These are phyloP conservation scores for Pogonophryne albipinna DNA, from an alignment of 2,797 vertebrate genomes.

Conservation along the genomic window DNA sequence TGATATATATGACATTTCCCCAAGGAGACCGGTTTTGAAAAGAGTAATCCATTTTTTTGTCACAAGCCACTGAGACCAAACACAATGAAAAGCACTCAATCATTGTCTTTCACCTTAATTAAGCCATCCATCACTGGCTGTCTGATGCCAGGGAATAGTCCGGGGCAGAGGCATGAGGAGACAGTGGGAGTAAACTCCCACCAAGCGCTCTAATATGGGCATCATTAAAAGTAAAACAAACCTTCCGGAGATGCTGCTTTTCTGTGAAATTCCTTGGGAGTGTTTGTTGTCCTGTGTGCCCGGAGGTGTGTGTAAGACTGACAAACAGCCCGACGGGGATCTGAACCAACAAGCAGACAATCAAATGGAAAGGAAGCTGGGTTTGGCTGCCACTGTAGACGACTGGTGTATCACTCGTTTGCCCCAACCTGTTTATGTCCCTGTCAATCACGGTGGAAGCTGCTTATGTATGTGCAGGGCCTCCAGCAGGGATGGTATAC, in stretches of 20 bases:
- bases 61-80: conserved; percentile 81
- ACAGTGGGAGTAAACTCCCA: conserved; percentile 62
- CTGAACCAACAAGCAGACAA: conserved; percentile 26
- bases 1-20: conserved; percentile 80
- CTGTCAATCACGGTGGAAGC: conserved; percentile 44
- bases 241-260: conserved; percentile 10
- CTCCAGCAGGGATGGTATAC: conserved; percentile 16
- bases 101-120: conserved; percentile 87
- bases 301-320: conserved; percentile 35
- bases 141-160: conserved; percentile 74
- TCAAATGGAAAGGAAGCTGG: conserved; percentile 29
- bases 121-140: conserved; percentile 85
- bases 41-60: conserved; percentile 77
- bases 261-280: conserved; percentile 23
- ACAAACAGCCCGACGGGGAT: conserved; percentile 45
- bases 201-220: conserved; percentile 46
- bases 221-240: conserved; percentile 71
- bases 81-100: conserved; percentile 85
- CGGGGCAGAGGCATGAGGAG: conserved; percentile 58
- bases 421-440: conserved; percentile 33
- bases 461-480: conserved; percentile 21
- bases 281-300: conserved; percentile 45
- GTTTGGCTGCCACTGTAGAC: conserved; percentile 24
- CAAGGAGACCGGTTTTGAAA: conserved; percentile 78
- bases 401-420: conserved; percentile 32